Conservation (phyloP, 2,888 invertebrate species). For the Caenorhabditis panamensis region DNA sequence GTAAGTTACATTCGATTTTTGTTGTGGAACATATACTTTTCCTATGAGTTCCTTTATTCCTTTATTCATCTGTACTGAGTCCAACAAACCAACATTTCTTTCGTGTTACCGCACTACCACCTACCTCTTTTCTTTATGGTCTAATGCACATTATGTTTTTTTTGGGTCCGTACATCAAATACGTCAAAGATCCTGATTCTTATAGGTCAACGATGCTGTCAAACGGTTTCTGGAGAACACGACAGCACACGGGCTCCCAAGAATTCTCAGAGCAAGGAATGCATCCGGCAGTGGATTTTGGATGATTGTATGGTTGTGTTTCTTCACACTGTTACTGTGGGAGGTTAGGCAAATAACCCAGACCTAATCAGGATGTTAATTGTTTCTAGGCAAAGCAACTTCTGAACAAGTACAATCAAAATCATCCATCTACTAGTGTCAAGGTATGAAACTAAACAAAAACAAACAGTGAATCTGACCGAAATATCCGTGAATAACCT, state of each 20-base stretch:
- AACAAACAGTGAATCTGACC: background rate
- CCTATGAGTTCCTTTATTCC: background rate
- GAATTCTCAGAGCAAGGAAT: constrained; percentile 61
- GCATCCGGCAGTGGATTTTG: constrained; percentile 54
- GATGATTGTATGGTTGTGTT: constrained; percentile 57
- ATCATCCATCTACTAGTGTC: constrained; percentile 58
- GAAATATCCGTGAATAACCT: constrained; percentile 49
- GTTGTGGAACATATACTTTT: background rate
- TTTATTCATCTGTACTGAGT: no score
- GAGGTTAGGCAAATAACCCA: constrained; percentile 38
- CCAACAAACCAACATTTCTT: constrained; percentile 2
- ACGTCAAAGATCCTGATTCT: background rate
- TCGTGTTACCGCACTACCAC: constrained; percentile 6
- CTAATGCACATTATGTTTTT: constrained; percentile 19
- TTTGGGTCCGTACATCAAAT: background rate
- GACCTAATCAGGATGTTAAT: no score
- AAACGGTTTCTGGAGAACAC: constrained; percentile 65
- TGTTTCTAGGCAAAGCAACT: constrained; percentile 42
- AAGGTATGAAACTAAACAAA: constrained; percentile 26
- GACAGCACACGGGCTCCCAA: constrained; percentile 68
- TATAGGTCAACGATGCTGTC: constrained; percentile 49
- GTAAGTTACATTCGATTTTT: constrained; percentile 9
- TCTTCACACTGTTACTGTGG: constrained; percentile 39
- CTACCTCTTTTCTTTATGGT: constrained; percentile 8
- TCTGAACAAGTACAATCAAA: constrained; percentile 41